Base-by-base conservation (phyloP, 2,113 vertebrate species). In the Galeopterus variegatus region DNA sequence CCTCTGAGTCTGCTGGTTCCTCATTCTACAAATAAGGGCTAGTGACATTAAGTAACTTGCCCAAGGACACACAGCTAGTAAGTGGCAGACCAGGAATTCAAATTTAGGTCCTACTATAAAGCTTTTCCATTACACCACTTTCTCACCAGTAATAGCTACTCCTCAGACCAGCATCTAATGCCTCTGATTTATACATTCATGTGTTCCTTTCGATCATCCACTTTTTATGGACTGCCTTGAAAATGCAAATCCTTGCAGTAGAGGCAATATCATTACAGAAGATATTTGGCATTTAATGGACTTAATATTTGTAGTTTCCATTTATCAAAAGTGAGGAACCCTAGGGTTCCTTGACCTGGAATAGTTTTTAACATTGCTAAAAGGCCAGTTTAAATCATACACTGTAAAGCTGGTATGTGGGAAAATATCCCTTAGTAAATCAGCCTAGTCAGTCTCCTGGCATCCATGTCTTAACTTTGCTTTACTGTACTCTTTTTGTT, bases 201-300 rank as follows among this genome's bases (percentile, higher is more conserved):
- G 87, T 93, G 7, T 82, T 87, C n/a, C 41, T 96, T 83, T 80
- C n/a, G n/a, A n/a, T 88, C 75, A 95, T 81, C 33, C 8, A 83
- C 26, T 90, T 86, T 64, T 33, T 91, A 70, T 28, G 67, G 45
- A 77, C 80, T 79, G 23, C 21, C 70, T 92, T 96, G 69, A 95
- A 93, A 96, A 94, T 82, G n/a, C 24, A 97, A 88, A 95, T 88
- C 33, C 13, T 15, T 56, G 5, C 33, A 75, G 52, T 50, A 76
- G 19, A 81, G 31, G 62, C 58, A 88, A 50, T 52, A 36, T 13
- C 24, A 93, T 67, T 69, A 83, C 13, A 50, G 50, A 82, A 83
- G 19, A 83, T 9, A 36, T 23, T 80, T 69, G 50, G 24, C 2
- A 54, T 62, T 50, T 62, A 84, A 70, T 67, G 19, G 41, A 36